phyloP scores from a whole-genome alignment of 1,140 invertebrate species.

The Sitodiplosis mosellana region DNA sequence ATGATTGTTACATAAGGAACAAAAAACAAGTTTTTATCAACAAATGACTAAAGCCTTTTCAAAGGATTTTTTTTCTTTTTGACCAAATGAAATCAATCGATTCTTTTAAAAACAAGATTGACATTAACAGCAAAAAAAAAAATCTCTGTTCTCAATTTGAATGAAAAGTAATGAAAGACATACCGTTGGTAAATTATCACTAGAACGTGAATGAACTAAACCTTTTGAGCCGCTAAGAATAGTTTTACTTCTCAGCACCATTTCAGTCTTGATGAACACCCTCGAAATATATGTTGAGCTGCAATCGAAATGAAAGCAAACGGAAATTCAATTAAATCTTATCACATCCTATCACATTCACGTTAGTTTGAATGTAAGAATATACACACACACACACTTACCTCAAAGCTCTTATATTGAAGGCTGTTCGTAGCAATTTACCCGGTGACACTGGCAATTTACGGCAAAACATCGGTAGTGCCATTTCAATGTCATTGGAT shows the following conservation, averaged over 20 bases:
- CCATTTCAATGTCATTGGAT: slow-evolving; percentile 53
- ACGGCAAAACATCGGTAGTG: slow-evolving; percentile 68
- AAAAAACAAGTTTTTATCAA: too few relatives aligned
- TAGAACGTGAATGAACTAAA: slow-evolving; percentile 57
- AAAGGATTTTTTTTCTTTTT: too few relatives aligned
- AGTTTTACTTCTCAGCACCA: slow-evolving; percentile 66
- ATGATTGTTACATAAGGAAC: too few relatives aligned
- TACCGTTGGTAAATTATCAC: slow-evolving; percentile 63
- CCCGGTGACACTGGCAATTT: slow-evolving; percentile 73
- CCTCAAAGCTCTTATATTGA: slow-evolving; percentile 73
- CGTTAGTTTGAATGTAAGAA: too few relatives aligned
- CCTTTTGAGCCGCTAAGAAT: slow-evolving; percentile 48
- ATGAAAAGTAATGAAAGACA: too few relatives aligned
- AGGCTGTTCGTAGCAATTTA: slow-evolving; percentile 73
- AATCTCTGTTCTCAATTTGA: too few relatives aligned
- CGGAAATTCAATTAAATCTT: not conserved
- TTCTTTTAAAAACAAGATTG: too few relatives aligned
- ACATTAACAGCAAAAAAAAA: too few relatives aligned
- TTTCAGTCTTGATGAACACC: slow-evolving; percentile 80
- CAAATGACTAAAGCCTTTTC: too few relatives aligned
- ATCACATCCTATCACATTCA: too few relatives aligned
- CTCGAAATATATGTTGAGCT: slow-evolving; percentile 81
- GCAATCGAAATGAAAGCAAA: slow-evolving; percentile 5
- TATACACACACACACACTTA: slow-evolving; percentile 7
- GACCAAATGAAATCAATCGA: too few relatives aligned